Evolutionary conservation across 2,797 vertebrate genomes (phyloP), one percentile per base, ranked within the genome.

Genomic region (Emydoidea blandingii): DNA sequence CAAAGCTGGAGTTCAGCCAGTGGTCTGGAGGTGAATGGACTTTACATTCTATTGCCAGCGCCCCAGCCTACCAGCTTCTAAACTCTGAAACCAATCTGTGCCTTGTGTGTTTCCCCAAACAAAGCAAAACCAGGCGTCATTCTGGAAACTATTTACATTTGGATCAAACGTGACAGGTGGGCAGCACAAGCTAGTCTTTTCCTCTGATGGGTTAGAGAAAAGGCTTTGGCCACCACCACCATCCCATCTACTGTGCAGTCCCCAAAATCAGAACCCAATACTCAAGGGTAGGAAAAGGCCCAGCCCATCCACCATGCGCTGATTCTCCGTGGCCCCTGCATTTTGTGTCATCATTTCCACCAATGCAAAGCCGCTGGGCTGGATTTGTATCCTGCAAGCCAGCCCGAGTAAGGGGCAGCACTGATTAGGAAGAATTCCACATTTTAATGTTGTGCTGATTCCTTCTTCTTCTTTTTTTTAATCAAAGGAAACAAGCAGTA

Each of bases 81-180:
- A 91, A 79, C 93, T 41, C 2, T 1, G 79, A 87, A 97, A 96
- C 95, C 96, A 87, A 92, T 78, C 96, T 94, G 97, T 97, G 96
- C 96, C 97, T 97, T 96, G 87, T 31, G 41, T 3, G 12, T 76
- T 65, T 8, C 1, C 84, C 88, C 92, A 91, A 0, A 37, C 34
- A 34, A 50, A 31, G 44, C 29, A 49, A 44, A 79, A 23, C 79
- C 79, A 80, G 5, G 19, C 34, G 81, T 88, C 81, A 4, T 16
- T 59, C 94, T 5, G 10, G 8, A 15, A 34, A 10, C 41, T 0
- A 14, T 34, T 29, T 44, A 44, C 44, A 19, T 44, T 16, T 4
- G 37, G 2, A 14, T 27, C 25, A 14, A 19, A 86, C 0, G 0
- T 44, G 5, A 1, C 6, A 27, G 54, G 0, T 3, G 1, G 19